Base-by-base conservation (phyloP, 2,888 invertebrate genomes). In the Volucella zonaria region DNA sequence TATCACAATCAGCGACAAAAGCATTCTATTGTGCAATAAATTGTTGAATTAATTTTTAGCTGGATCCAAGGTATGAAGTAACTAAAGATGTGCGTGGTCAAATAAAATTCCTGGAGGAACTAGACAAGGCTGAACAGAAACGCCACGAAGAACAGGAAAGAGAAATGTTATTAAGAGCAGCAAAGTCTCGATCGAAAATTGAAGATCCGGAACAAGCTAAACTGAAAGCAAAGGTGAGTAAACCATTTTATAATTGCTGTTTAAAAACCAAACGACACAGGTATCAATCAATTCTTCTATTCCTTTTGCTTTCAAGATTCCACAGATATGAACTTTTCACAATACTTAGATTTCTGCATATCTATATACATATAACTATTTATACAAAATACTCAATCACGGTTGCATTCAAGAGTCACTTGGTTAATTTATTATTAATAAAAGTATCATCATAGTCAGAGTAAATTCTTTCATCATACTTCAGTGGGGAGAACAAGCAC, bases 161-260 rank as follows among this genome's bases (percentile, higher is more conserved):
- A 82, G 99, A 99, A 92, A 95, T 98, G 93, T 93, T 99, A 66
- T 92, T 99, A 88, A 93, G 97, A 87, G 98, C 98, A 23, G 99
- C 98, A 67, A 99, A 98, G 92, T 98, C 98, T 88, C 94, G 99
- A 87, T 97, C 98, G 70, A 98, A 98, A 93, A 95, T 97, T 75
- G 99, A 99, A 92, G 99, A 99, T 93, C 98, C 99, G 0, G 99
- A 99, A 90, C 98, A 99, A 91, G 96, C 98, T 1, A 99, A 99
- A 91, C 93, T 99, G 87, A 99, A 98, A 92, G 98, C 98, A 83
- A 98, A 98, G 92, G 97, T 97, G 86, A 67, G 56, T 62, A 4
- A 43, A n/a, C 4, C 31, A 6, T 31, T 31, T 31, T 31, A 31
- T 6, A 31, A 6, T 31, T 51, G 4, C 12, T 49, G 14, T 66